Conservation (phyloP, 35 echinoderm and acorn worm species). For the Holothuria glaberrima region DNA sequence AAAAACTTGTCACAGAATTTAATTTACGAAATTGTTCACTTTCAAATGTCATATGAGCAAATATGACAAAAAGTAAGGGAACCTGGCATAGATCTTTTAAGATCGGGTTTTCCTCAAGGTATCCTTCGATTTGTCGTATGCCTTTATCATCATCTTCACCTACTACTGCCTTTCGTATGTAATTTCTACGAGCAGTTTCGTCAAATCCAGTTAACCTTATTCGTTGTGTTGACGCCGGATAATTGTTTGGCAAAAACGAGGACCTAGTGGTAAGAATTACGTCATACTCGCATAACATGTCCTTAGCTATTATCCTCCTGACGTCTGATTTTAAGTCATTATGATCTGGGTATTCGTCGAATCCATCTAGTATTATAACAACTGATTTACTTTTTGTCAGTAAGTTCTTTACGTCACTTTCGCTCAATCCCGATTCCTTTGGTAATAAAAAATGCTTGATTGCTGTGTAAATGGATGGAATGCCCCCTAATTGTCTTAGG, state of each 20-base stretch:
- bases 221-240: not conserved
- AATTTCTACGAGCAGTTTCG: not conserved
- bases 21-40: not conserved
- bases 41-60: conserved; percentile 25
- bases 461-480: conserved; percentile 19
- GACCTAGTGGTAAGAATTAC: not conserved
- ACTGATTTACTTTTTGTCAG: not conserved
- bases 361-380: not conserved
- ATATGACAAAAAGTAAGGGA: conserved; percentile 20
- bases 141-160: not conserved
- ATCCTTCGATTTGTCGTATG: not conserved
- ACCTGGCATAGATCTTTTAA: not conserved
- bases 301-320: not conserved
- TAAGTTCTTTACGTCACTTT: not conserved
- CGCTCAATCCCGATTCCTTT: not conserved
- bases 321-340: not conserved
- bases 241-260: not conserved
- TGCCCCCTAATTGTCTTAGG: conserved; percentile 8
- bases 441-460: not conserved
- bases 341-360: conserved; percentile 25
- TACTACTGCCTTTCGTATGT: not conserved
- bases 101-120: too few relatives aligned
- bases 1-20: not conserved
- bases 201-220: not conserved
- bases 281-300: not conserved